Evolutionary conservation across 1,140 invertebrate species (phyloP).

Genomic region (Zaprionus ornatus): DNA sequence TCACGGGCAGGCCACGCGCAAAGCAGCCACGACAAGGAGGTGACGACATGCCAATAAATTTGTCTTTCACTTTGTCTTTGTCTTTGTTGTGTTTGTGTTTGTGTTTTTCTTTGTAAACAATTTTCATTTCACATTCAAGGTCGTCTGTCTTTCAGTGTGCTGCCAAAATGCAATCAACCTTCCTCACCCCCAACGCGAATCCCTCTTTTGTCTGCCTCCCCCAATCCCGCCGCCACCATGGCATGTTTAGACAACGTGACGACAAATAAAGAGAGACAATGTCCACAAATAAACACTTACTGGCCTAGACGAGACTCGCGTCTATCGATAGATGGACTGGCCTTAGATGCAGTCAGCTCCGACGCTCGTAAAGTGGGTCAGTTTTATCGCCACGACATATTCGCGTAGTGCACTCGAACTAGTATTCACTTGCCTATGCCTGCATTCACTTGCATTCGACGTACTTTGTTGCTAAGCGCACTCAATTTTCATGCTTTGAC

Average conservation of each 20-base stretch:
- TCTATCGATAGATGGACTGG: conserved; percentile 21
- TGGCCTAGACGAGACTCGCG: conserved; percentile 39
- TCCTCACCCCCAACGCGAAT: background rate
- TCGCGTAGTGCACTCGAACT: conserved; percentile 31
- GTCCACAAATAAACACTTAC: conserved; percentile 14
- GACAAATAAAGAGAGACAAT: conserved; percentile 9
- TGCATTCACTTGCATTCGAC: conserved; percentile 19
- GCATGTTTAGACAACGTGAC: conserved; percentile 30
- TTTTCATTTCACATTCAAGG: conserved; percentile 71
- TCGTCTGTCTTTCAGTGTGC: conserved; percentile 40
- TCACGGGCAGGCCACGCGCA: background rate
- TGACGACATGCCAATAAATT: conserved; percentile 42
- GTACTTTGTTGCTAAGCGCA: conserved; percentile 61
- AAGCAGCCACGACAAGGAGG: background rate
- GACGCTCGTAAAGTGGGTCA: conserved; percentile 68
- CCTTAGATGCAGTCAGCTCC: conserved; percentile 29
- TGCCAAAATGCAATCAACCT: conserved; percentile 31
- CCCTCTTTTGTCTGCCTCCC: too few species aligned
- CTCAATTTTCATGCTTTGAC: conserved; percentile 54
- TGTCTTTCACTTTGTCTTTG: conserved; percentile 13
- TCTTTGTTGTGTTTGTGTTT: conserved; percentile 15
- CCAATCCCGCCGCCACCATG: background rate
- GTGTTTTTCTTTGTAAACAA: conserved; percentile 33
- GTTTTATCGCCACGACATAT: conserved; percentile 59
- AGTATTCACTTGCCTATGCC: conserved; percentile 38